A percentile compares a stretch with the other conserved stretches of the same genome.
phyloP scores from a whole-genome alignment of 2,797 vertebrate species.

The Acanthurus tractus region DNA sequence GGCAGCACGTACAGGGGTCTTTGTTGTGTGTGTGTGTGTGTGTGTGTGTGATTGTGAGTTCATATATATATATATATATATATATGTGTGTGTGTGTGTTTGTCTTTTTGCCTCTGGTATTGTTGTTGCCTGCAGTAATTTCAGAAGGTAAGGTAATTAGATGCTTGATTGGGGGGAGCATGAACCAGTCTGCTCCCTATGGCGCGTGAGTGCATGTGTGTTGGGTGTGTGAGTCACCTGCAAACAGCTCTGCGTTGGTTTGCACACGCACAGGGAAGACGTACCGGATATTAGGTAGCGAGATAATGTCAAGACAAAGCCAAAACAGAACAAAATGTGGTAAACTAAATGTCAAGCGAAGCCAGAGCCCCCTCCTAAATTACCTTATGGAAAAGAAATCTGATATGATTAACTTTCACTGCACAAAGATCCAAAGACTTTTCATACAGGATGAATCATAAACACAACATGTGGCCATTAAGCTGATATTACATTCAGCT shows the following conservation, averaged over 20 bases:
- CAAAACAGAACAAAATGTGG: conserved; percentile 57
- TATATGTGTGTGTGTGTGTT: conserved; percentile 11
- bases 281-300: conserved; percentile 40
- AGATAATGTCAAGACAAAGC: conserved; percentile 63
- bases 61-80: conserved; percentile 14
- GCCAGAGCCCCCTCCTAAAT: conserved; percentile 63
- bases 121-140: conserved; percentile 51
- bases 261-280: conserved; percentile 30
- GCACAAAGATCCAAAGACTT: conserved; percentile 51
- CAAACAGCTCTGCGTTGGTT: conserved; percentile 42
- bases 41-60: conserved; percentile 7
- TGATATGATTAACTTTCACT: conserved; percentile 65
- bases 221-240: conserved; percentile 69
- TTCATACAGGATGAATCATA: conserved; percentile 63
- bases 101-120: conserved; percentile 39
- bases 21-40: conserved; percentile 51
- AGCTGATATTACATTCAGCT: conserved; percentile 66
- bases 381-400: conserved; percentile 68
- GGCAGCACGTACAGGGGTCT: conserved; percentile 70
- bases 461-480: conserved; percentile 59
- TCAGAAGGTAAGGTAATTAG: conserved; percentile 64
- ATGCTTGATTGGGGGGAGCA: conserved; percentile 61
- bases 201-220: conserved; percentile 31
- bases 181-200: conserved; percentile 50
- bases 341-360: conserved; percentile 70